Conservation (phyloP, 2,113 vertebrate species). For the Myotis yumanensis region DNA sequence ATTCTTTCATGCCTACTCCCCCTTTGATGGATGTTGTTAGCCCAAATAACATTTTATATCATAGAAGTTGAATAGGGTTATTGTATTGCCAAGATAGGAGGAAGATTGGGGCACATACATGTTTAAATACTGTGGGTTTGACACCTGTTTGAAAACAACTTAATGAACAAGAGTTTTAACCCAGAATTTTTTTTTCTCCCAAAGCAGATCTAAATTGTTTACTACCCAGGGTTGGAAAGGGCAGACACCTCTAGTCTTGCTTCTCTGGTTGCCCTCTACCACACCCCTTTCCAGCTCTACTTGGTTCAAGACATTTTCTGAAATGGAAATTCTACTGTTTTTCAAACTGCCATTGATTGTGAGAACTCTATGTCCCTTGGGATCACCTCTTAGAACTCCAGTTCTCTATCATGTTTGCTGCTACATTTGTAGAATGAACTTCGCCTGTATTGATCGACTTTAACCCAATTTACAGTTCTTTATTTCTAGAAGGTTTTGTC, state of each 20-base stretch:
- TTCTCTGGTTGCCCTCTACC: slow-evolving; percentile 61
- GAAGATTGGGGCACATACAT: slow-evolving; percentile 54
- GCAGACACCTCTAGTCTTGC: slow-evolving; percentile 72
- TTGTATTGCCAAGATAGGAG: slow-evolving; percentile 20
- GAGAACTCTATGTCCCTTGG: slow-evolving; percentile 81
- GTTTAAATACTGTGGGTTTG: slow-evolving; percentile 86
- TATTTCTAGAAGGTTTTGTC: slow-evolving; percentile 67
- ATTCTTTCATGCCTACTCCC: slow-evolving; percentile 68
- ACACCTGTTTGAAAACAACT: slow-evolving; percentile 86
- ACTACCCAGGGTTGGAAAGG: slow-evolving; percentile 74
- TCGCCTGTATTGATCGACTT: slow-evolving; percentile 83
- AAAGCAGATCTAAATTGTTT: slow-evolving; percentile 82
- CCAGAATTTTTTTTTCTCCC: slow-evolving; percentile 76
- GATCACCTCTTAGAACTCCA: slow-evolving; percentile 77
- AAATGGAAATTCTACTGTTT: slow-evolving; percentile 82
- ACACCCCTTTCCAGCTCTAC: slow-evolving; percentile 72
- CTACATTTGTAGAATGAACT: slow-evolving; percentile 84
- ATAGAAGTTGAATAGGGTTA: slow-evolving; percentile 60
- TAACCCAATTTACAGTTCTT: slow-evolving; percentile 82
- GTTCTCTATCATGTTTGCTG: slow-evolving; percentile 85
- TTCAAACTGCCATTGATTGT: slow-evolving; percentile 82
- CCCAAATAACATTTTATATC: slow-evolving; percentile 68
- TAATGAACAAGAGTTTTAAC: slow-evolving; percentile 81
- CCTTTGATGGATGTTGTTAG: slow-evolving; percentile 76
- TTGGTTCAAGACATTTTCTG: slow-evolving; percentile 83